Base-by-base conservation (phyloP, 2,113 vertebrate species). In the Semnopithecus entellus region DNA sequence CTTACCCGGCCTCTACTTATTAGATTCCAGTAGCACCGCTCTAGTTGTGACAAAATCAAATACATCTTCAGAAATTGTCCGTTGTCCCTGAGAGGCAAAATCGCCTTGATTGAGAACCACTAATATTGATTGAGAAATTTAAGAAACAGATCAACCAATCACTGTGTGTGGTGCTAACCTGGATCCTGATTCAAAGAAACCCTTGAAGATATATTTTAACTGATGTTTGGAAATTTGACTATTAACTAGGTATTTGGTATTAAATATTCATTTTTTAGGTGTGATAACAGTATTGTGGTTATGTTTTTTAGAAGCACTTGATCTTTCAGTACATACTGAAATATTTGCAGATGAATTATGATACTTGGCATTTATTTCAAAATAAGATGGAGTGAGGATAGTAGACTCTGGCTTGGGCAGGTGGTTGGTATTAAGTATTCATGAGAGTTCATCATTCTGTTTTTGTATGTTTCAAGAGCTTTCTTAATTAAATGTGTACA, bases 301-400 rank as follows among this genome's bases (percentile, higher is more conserved):
- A 32, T 61, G 55, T 90, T 75, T 91, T 90, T 43, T 79, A 73
- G 86, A 81, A 80, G 16, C 20, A 59, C 52, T 87, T 80, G 76
- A 43, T 83, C 35, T 90, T 92, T 90, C 27, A 86, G 32, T 85
- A 73, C 12, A 38, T 3, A 22, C 13, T 61, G 88, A 88, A 79
- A 96, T 93, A 88, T 80, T 92, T 92, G 52, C 14, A 43, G 68
- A 80, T 89, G 48, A 70, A 27, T 73, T 72, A 25, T 92, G 40
- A n/a, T 83, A n/a, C 50, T 88, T 20, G n/a, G n/a, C 20, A 82
- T 76, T 59, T 87, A 64, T 81, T 96, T 70, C 45, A 72, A 57
- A 85, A 48, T 92, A 76, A 45, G 68, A 25, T 50, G 3, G 32
- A 73, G 64, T 89, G 6, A 17, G 20, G 48, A 14, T 66, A 95